phyloP scores from a whole-genome alignment of 2,888 invertebrate species.

The Lagria hirta region DNA sequence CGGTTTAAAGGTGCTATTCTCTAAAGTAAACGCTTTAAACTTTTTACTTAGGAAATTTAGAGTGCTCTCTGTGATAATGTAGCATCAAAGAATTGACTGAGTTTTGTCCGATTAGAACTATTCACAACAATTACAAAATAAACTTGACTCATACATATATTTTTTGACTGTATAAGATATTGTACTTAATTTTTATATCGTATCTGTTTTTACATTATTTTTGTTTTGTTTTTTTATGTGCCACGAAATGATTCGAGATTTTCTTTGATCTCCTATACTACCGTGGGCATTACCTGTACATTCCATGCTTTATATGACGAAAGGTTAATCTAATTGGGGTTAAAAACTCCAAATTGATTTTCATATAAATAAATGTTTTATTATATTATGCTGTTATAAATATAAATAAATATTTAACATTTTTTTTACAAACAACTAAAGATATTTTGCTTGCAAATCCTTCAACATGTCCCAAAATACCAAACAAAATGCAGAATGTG shows the following conservation, averaged over 20 bases:
- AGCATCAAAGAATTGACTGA: not conserved
- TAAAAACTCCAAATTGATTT: conserved; percentile 8
- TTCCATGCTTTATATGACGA: conserved; percentile 35
- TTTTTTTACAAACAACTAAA: not conserved
- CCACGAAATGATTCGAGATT: too few relatives aligned
- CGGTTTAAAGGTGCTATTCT: not conserved
- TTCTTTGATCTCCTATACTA: not conserved
- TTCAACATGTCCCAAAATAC: conserved; percentile 76
- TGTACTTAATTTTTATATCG: conserved; percentile 29
- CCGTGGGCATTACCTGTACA: conserved; percentile 29
- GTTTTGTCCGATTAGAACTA: not conserved
- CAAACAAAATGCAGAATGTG: conserved; percentile 83
- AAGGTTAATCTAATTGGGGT: conserved; percentile 1
- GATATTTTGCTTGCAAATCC: conserved; percentile 33
- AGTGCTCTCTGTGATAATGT: conserved; percentile 4
- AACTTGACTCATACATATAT: conserved; percentile 9
- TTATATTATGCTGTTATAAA: conserved; percentile 39
- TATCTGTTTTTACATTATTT: conserved; percentile 24
- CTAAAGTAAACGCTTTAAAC: conserved; percentile 1
- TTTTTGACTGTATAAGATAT: conserved; percentile 22
- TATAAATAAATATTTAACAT: conserved; percentile 20
- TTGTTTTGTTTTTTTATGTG: conserved; percentile 29
- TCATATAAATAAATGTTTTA: conserved; percentile 37
- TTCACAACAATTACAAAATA: conserved; percentile 2
- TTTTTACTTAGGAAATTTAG: not conserved